Conservation (phyloP, 2,888 invertebrate species). For the Dryococelus australis region DNA sequence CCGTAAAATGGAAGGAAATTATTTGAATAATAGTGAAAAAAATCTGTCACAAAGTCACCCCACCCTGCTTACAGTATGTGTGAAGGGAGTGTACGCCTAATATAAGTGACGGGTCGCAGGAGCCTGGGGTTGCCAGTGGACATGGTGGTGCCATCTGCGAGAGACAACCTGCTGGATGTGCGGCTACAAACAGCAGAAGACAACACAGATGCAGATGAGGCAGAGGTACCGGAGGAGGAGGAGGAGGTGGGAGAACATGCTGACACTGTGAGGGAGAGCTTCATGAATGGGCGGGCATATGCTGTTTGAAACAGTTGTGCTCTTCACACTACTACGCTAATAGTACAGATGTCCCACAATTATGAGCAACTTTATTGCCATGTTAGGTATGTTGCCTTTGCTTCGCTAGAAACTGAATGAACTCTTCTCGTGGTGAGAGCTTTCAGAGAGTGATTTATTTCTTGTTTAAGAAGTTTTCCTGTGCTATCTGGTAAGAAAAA, state of each 20-base stretch:
- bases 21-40: no score
- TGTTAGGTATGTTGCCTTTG: neutral
- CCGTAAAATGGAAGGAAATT: no score
- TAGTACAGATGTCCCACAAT: neutral
- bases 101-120: neutral
- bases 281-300: conserved; percentile 17
- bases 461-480: no score
- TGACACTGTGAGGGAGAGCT: neutral
- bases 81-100: no score
- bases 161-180: neutral
- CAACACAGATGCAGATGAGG: neutral
- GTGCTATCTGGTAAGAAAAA: no score
- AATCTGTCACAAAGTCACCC: no score
- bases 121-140: conserved; percentile 13
- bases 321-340: neutral
- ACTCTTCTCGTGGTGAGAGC: neutral
- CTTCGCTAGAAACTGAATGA: neutral
- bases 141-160: neutral
- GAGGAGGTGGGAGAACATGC: neutral
- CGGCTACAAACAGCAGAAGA: neutral
- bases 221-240: neutral
- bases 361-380: no score
- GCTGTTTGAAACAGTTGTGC: neutral
- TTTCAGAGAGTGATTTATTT: neutral
- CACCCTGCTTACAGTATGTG: no score